These are phyloP conservation scores for Vulpes vulpes DNA, from an alignment of 2,113 vertebrate genomes.

Conservation along the genomic window DNA sequence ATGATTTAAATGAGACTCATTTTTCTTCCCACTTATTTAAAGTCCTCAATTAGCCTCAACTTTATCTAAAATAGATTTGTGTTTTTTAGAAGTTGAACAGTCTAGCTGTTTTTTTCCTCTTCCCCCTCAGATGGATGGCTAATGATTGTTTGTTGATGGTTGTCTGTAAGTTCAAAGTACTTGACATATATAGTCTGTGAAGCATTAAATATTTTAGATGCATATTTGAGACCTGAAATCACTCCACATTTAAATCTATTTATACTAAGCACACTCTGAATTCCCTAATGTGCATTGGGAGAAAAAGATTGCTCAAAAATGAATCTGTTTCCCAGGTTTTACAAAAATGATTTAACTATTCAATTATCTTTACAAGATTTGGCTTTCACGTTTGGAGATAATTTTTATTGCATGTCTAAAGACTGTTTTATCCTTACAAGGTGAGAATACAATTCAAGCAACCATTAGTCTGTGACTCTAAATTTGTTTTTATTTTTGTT, in stretches of 20 bases:
- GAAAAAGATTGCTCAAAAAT: constrained; percentile 52
- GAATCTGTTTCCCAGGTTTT: constrained; percentile 56
- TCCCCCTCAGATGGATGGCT: neutral
- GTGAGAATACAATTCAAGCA: neutral
- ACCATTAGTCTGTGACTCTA: neutral
- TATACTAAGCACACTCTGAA: constrained; percentile 68
- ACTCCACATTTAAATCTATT: constrained; percentile 68
- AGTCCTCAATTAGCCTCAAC: neutral
- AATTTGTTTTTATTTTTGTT: neutral
- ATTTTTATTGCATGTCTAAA: neutral
- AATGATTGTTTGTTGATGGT: constrained; percentile 31
- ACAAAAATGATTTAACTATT: constrained; percentile 59
- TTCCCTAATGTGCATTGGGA: constrained; percentile 48
- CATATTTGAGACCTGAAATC: constrained; percentile 63
- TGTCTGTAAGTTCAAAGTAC: constrained; percentile 57
- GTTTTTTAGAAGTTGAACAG: neutral
- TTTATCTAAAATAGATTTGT: neutral
- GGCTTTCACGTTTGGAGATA: constrained; percentile 55
- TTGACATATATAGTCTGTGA: constrained; percentile 32
- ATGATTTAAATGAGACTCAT: neutral
- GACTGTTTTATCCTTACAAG: constrained; percentile 12
- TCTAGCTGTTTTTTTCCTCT: neutral
- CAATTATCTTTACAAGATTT: constrained; percentile 51
- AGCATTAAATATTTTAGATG: constrained; percentile 69
- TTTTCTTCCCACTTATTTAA: constrained; percentile 15